A percentile compares a stretch with the other conserved stretches of the same genome.
Conservation (phyloP, 1,140 invertebrate genomes). For the Euschistus heros region DNA sequence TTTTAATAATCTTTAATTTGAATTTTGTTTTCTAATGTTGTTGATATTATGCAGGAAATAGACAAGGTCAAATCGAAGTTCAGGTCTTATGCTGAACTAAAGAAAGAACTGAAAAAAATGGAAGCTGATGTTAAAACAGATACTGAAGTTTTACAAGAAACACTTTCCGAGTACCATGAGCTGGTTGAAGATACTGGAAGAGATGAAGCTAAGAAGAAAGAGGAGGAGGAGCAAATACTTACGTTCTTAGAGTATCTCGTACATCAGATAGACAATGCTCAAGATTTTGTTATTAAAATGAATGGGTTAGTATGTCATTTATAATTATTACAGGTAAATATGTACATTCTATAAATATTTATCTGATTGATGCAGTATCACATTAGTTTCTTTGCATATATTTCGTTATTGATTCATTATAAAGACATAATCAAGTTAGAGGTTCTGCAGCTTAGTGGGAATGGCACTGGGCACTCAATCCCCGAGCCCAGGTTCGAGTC, state of each 20-base stretch:
- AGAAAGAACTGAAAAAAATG: slow-evolving; percentile 48
- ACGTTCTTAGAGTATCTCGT: slow-evolving; percentile 60
- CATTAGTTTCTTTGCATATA: too few relatives aligned
- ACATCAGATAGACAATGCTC: slow-evolving; percentile 69
- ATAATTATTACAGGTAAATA: too few relatives aligned
- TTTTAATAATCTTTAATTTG: too few relatives aligned
- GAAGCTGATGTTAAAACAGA: slow-evolving; percentile 56
- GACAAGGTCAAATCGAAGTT: slow-evolving; percentile 36
- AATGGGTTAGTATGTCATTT: slow-evolving; percentile 42
- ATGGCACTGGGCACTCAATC: too few relatives aligned
- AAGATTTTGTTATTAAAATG: slow-evolving; percentile 46
- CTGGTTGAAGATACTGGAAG: slow-evolving; percentile 28
- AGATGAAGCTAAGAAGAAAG: slow-evolving; percentile 27
- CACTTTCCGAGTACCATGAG: slow-evolving; percentile 45
- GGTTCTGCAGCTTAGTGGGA: too few relatives aligned
- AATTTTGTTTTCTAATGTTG: too few relatives aligned
- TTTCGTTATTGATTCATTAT: too few relatives aligned
- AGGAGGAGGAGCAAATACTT: slow-evolving; percentile 44
- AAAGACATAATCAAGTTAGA: too few relatives aligned
- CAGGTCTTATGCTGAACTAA: slow-evolving; percentile 52
- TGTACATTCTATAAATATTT: too few relatives aligned
- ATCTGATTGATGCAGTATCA: too few relatives aligned
- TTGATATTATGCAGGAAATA: slow-evolving; percentile 18
- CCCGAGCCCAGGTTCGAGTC: too few relatives aligned
- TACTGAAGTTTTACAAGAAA: slow-evolving; percentile 48